Conservation (phyloP, 2,113 vertebrate genomes). For the Ameiurus melas region DNA sequence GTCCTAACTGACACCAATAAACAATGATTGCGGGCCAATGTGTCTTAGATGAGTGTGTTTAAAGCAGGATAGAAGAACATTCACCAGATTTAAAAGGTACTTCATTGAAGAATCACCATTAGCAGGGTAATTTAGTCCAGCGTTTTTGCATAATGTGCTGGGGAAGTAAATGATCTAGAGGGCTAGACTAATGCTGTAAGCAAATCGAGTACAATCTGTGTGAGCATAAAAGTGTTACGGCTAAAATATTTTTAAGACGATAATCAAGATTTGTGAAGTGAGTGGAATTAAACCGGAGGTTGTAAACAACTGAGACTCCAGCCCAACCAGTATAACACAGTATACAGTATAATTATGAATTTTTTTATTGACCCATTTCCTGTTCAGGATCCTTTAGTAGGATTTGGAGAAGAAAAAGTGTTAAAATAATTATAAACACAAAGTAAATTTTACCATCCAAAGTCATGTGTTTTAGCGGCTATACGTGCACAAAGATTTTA, state of each 20-base stretch:
- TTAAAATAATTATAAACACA: background rate
- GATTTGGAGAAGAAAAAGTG: background rate
- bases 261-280: background rate
- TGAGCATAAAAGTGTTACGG: background rate
- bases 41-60: slow-evolving; percentile 22
- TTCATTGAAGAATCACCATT: slow-evolving; percentile 18
- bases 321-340: background rate
- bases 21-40: slow-evolving; percentile 69
- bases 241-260: background rate
- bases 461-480: background rate
- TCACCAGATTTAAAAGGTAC: slow-evolving; percentile 12
- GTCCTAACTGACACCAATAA: slow-evolving; percentile 73
- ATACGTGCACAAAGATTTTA: background rate
- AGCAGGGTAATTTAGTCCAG: slow-evolving; percentile 25
- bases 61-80: background rate
- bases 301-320: background rate
- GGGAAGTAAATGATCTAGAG: slow-evolving; percentile 26
- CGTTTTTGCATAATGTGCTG: slow-evolving; percentile 2
- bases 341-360: background rate
- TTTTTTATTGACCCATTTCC: background rate
- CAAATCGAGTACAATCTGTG: background rate
- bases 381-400: background rate
- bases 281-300: background rate
- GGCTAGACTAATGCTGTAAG: slow-evolving; percentile 1
- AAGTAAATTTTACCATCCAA: background rate